phyloP scores from a whole-genome alignment of 1,140 invertebrate genomes.

The Melitaea cinxia region DNA sequence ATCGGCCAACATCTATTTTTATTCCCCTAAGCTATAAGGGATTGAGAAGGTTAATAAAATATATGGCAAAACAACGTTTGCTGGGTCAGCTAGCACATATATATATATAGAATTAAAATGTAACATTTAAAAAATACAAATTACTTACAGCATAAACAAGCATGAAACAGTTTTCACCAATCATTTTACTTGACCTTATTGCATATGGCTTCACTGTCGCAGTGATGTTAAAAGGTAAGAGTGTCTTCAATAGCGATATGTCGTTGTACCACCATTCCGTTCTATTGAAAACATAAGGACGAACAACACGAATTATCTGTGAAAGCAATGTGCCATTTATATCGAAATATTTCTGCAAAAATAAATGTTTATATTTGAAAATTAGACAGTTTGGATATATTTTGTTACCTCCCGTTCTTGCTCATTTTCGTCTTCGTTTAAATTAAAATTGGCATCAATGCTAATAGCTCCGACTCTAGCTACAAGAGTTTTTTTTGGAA shows the following conservation, averaged over 20 bases:
- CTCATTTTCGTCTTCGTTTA: slow-evolving; percentile 72
- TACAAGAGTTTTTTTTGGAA: slow-evolving; percentile 63
- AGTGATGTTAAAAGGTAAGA: slow-evolving; percentile 59
- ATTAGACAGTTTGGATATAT: no score
- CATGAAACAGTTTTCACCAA: slow-evolving; percentile 53
- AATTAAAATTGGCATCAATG: slow-evolving; percentile 57
- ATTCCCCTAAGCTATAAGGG: no score
- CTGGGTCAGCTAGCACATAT: no score
- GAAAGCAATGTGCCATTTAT: slow-evolving; percentile 1
- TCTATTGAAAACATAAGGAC: slow-evolving; percentile 55
- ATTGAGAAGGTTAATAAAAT: background rate
- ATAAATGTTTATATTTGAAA: background rate
- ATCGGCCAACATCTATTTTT: no score
- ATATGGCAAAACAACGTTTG: no score
- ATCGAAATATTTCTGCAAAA: background rate
- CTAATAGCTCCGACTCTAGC: slow-evolving; percentile 58
- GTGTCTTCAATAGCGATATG: slow-evolving; percentile 60
- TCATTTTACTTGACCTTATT: slow-evolving; percentile 35
- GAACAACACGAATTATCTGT: slow-evolving; percentile 63
- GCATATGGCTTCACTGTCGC: slow-evolving; percentile 38
- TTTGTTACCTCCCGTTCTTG: slow-evolving; percentile 65
- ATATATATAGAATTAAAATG: background rate
- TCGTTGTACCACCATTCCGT: slow-evolving; percentile 60
- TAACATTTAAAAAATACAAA: background rate
- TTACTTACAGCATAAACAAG: slow-evolving; percentile 58